Evolutionary conservation across 1,140 invertebrate species (phyloP), one percentile per base, ranked within the genome.

Genomic region (Eubasilissa regina): DNA sequence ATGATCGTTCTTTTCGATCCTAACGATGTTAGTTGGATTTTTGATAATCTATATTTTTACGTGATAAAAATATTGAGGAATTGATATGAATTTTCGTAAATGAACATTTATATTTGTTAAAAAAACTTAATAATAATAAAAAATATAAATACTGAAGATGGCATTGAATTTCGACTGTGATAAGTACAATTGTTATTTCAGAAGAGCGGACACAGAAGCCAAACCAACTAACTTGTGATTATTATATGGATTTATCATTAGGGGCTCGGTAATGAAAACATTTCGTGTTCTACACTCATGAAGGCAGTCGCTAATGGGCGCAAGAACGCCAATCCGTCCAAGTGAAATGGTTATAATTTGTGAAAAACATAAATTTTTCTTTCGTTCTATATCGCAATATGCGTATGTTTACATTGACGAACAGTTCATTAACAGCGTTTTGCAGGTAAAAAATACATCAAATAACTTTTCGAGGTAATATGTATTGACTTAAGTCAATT

Each of bases 201-300:
- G 12, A 58, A 58, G 21, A 21, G 55, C 55, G 55, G 21, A 58
- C 21, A 58, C 55, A 0, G 15, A 1, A 58, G 21, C 15, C 15
- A 7, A 21, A 58, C 17, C 15, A 11, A 10, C 15, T 58, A 58
- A 19, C 21, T 19, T 11, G 21, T 58, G 13, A 58, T 17, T 58
- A 58, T 58, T 25, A 64, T 64, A 64, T 64, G 25, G 25, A 64
- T 64, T 64, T 64, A 64, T 43, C 60, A 64, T 64, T 64, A 64
- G 35, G 60, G 60, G 25, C 12, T 64, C 60, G 13, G 60, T 64
- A 64, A 64, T 64, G 60, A 64, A 64, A 64, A 64, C 60, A 64
- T 64, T 64, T 43, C 60, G 35, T 64, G 60, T 64, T 64, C 9
- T 64, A 64, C 19, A 25, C 21, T 43, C 60, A 64, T 64, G 60